Conservation (phyloP, 92 coral and sea anemone genomes). For the Zoanthus sansibaricus region DNA sequence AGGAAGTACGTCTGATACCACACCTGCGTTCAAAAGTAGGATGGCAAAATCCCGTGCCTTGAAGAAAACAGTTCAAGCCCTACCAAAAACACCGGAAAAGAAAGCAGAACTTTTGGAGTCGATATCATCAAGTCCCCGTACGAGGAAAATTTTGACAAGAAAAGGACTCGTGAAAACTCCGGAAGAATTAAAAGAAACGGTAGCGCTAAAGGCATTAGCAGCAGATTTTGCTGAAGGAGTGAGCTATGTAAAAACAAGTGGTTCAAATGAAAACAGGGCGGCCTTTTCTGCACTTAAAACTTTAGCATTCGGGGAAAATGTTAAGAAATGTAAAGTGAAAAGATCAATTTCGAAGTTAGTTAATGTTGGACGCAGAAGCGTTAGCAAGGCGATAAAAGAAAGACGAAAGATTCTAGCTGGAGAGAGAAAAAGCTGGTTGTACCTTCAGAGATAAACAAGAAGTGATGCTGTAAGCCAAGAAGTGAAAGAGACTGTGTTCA, state of each 20-base stretch:
- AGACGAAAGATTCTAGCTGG: conserved; percentile 45
- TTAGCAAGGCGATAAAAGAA: conserved; percentile 24
- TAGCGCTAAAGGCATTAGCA: conserved; percentile 42
- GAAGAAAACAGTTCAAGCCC: conserved; percentile 20
- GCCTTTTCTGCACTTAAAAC: conserved; percentile 48
- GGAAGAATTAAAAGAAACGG: conserved; percentile 46
- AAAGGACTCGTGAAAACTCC: conserved; percentile 35
- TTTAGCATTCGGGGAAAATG: conserved; percentile 43
- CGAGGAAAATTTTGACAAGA: conserved; percentile 38
- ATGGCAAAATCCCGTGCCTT: conserved; percentile 20
- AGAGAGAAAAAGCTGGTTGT: conserved; percentile 50
- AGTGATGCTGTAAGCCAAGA: conserved; percentile 42
- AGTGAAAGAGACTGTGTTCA: conserved; percentile 27
- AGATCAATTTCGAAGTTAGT: conserved; percentile 22
- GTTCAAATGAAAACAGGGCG: conserved; percentile 49
- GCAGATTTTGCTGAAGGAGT: conserved; percentile 45
- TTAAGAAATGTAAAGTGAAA: conserved; percentile 8
- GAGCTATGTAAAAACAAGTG: conserved; percentile 45
- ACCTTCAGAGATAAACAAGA: conserved; percentile 32
- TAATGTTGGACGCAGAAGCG: conserved; percentile 14
- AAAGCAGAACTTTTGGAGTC: conserved; percentile 17
- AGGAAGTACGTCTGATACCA: conserved; percentile 41
- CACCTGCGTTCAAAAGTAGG: conserved; percentile 44
- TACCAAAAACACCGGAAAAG: conserved; percentile 21
- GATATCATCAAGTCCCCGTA: conserved; percentile 35